Conservation (phyloP, 1,140 invertebrate species). For the Psilanteris sp. region DNA sequence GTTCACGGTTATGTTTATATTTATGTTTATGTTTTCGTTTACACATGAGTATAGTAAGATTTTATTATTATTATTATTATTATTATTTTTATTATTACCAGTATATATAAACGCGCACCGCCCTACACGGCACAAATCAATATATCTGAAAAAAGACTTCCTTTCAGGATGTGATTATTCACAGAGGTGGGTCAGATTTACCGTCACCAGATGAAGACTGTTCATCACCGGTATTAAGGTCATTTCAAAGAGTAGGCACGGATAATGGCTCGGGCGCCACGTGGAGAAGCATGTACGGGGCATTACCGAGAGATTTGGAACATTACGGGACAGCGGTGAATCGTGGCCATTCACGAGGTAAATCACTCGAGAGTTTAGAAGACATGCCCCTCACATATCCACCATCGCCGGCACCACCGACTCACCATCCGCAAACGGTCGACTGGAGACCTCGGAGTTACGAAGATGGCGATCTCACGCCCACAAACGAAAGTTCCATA, state of each 20-base stretch:
- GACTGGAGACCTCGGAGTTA: slow-evolving; percentile 89
- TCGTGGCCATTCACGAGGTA: slow-evolving; percentile 81
- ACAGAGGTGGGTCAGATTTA: slow-evolving; percentile 74
- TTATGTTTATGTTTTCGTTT: no score
- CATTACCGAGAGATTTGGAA: slow-evolving; percentile 69
- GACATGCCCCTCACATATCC: slow-evolving; percentile 77
- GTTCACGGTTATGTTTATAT: no score
- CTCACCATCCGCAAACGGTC: slow-evolving; percentile 67
- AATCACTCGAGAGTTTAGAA: slow-evolving; percentile 91
- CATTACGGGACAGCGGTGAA: slow-evolving; percentile 65
- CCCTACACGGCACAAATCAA: no score
- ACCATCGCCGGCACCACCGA: slow-evolving; percentile 73
- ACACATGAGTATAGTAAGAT: no score
- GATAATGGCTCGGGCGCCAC: slow-evolving; percentile 63
- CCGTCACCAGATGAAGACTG: slow-evolving; percentile 79
- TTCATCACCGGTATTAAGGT: slow-evolving; percentile 76
- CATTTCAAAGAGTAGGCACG: slow-evolving; percentile 72
- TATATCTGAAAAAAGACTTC: neutral
- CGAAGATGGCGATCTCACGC: slow-evolving; percentile 93
- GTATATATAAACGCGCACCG: no score
- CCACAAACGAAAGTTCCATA: slow-evolving; percentile 87
- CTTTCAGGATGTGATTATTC: slow-evolving; percentile 76
- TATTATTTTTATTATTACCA: no score
- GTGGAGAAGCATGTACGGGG: slow-evolving; percentile 77
- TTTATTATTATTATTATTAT: no score